Evolutionary conservation across 30 jellyfish, hydroid and myxozoan genomes (phyloP).

Genomic region (Hydractinia echinata): DNA sequence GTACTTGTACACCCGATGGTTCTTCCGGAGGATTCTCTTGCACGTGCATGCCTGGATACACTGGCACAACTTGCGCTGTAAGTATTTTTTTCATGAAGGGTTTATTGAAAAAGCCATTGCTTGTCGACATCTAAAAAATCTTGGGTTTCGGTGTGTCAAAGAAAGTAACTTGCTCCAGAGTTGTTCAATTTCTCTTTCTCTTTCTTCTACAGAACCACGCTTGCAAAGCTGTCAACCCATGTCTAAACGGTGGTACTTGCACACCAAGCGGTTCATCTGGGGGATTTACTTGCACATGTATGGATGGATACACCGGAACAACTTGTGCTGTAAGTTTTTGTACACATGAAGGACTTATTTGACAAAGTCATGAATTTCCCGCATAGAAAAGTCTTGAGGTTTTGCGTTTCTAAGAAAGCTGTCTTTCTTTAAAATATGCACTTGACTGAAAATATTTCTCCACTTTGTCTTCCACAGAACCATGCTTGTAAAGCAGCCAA

Average conservation of each 20-base stretch:
- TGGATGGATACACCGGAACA: constrained; percentile 61
- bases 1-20: constrained; percentile 2
- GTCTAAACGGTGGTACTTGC: constrained; percentile 62
- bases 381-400: too few species aligned
- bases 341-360: background rate
- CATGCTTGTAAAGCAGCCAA: constrained; percentile 44
- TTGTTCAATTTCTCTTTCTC: too few species aligned
- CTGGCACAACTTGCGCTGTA: constrained; percentile 51
- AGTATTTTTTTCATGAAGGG: background rate
- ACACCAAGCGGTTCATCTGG: constrained; percentile 55
- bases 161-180: too few species aligned
- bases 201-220: constrained; percentile 5
- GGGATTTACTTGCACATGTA: constrained; percentile 62
- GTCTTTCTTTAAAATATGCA: too few species aligned
- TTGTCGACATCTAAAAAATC: too few species aligned
- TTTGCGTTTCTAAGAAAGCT: too few species aligned
- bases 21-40: constrained; percentile 27
- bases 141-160: too few species aligned
- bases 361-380: too few species aligned
- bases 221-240: constrained; percentile 54
- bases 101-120: too few species aligned
- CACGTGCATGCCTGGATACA: constrained; percentile 65
- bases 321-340: constrained; percentile 5
- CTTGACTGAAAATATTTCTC: background rate
- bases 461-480: background rate